phyloP scores from a whole-genome alignment of 2,113 vertebrate genomes.

The Tinamus guttatus region DNA sequence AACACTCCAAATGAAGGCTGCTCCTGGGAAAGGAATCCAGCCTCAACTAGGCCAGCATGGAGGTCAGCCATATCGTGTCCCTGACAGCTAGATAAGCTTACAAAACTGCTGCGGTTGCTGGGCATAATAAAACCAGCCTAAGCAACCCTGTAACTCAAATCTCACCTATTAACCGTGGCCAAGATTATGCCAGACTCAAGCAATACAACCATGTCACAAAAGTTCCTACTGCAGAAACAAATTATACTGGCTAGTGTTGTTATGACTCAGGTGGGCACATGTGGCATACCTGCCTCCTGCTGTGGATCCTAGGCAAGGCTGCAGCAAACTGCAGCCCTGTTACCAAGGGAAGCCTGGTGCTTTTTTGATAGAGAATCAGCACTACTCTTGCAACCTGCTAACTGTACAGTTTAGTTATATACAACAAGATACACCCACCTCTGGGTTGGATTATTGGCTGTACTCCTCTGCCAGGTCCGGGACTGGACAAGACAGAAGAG shows the following conservation, averaged over 20 bases:
- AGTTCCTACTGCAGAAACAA: not conserved
- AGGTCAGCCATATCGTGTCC: not conserved
- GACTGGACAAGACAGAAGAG: not conserved
- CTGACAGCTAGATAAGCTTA: not conserved
- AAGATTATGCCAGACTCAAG: not conserved
- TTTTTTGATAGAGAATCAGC: fast-evolving
- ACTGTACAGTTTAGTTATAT: not conserved
- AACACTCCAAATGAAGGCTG: fast-evolving
- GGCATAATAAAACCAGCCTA: not conserved
- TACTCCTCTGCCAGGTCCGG: not conserved
- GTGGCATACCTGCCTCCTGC: not conserved
- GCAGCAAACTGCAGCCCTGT: not conserved
- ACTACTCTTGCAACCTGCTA: not conserved
- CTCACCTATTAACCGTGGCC: not conserved
- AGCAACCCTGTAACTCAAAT: not conserved
- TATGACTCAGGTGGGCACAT: fast-evolving
- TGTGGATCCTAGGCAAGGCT: not conserved
- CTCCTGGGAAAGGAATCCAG: not conserved
- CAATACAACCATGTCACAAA: not conserved
- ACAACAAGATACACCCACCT: fast-evolving
- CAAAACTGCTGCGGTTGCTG: not conserved
- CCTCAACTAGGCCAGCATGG: not conserved
- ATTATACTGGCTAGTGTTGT: not conserved
- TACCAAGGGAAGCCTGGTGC: fast-evolving
- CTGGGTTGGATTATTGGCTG: not conserved